Evolutionary conservation across 2,113 vertebrate genomes (phyloP), one percentile per base, ranked within the genome.

Genomic region (Accipiter virgatus): DNA sequence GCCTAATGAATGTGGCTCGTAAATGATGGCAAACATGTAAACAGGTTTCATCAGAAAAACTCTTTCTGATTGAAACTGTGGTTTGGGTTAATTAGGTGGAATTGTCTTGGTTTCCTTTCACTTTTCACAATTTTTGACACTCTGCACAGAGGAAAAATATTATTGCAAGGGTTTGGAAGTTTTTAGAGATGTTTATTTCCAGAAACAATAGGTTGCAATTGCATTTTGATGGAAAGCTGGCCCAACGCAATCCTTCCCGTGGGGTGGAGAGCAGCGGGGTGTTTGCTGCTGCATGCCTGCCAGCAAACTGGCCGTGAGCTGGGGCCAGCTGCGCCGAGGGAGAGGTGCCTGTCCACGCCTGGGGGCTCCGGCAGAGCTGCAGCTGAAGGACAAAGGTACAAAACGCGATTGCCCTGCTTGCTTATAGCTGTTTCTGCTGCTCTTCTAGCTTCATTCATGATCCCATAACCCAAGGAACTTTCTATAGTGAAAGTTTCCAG

Each of bases 11-110:
- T 67, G 73, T 11, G 0, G 95, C 93, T 92, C 20, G 20, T 85
- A 93, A 96, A 95, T 74, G 85, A 96, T 72, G 95, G 93, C 96
- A 98, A 97, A 97, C 96, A 94, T 34, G 66, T 96, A 97, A 97
- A 97, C 96, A 96, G 96, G 94, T 95, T 96, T 97, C 93, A 71
- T 88, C 85, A 88, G 96, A 94, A 84, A 94, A 94, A 82, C 89
- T 95, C 91, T 38, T 83, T 73, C 96, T 97, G 97, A 95, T 97
- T 97, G 96, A 94, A 98, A 91, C 94, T 42, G 73, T 81, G 95
- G 95, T 38, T 92, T 83, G 95, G 43, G 92, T 94, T 98, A 97
- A 97, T 98, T 97, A 96, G 88, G 92, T 91, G 96, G 97, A 97
- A 95, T 82, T 88, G 89, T 97, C 94, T 93, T 81, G 88, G 93